These are phyloP conservation scores for Celastrina argiolus DNA, from an alignment of 2,888 invertebrate species.

Conservation along the genomic window DNA sequence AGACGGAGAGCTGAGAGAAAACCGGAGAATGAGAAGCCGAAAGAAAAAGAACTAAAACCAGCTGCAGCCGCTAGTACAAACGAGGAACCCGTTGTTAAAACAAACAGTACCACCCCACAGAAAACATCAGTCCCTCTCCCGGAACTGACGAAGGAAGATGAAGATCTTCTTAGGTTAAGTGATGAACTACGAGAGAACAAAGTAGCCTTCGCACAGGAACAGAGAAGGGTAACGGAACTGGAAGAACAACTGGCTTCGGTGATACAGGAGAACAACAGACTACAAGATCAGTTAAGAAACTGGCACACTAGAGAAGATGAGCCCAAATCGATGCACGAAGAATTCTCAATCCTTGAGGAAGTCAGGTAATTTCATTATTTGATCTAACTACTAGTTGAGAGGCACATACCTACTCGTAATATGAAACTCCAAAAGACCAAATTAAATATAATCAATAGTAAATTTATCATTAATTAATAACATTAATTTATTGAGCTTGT, in stretches of 20 bases:
- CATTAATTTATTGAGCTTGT: too few relatives aligned
- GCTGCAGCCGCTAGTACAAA: slow-evolving; percentile 43
- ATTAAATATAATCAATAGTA: too few relatives aligned
- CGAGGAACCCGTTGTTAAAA: slow-evolving; percentile 29
- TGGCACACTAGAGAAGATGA: slow-evolving; percentile 83
- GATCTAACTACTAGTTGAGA: too few relatives aligned
- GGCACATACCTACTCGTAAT: too few relatives aligned
- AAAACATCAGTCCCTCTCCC: slow-evolving; percentile 61
- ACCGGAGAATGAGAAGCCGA: slow-evolving; percentile 64
- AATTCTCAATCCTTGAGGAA: slow-evolving; percentile 90
- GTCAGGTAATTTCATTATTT: slow-evolving; percentile 79
- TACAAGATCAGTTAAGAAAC: slow-evolving; percentile 83
- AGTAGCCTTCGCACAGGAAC: slow-evolving; percentile 83
- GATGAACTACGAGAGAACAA: slow-evolving; percentile 84
- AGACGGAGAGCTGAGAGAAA: slow-evolving; percentile 78
- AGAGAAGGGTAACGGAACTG: slow-evolving; percentile 84
- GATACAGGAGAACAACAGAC: slow-evolving; percentile 82
- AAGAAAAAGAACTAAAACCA: slow-evolving; percentile 56
- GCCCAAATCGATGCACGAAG: slow-evolving; percentile 89
- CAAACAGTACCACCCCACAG: slow-evolving; percentile 50
- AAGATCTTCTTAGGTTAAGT: slow-evolving; percentile 77
- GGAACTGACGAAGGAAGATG: slow-evolving; percentile 72
- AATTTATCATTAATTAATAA: too few relatives aligned
- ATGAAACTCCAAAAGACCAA: too few relatives aligned
- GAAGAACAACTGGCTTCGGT: slow-evolving; percentile 86